Evolutionary conservation across 2,113 vertebrate genomes (phyloP).

Genomic region (Procapra przewalskii): DNA sequence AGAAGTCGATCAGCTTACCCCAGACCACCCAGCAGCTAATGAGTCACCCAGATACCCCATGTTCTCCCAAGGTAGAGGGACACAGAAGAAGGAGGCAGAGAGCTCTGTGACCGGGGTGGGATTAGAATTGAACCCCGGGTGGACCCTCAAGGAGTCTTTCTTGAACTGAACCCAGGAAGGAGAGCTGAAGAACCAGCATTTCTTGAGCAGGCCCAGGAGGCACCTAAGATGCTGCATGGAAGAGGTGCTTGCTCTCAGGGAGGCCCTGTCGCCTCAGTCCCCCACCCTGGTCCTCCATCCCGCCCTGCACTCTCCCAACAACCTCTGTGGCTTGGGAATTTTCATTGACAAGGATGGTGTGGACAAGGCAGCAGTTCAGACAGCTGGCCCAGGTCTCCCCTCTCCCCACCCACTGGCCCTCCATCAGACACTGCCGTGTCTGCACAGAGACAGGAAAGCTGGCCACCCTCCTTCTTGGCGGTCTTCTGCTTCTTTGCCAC

Average conservation of each 20-base stretch:
- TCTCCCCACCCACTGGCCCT: slow-evolving; percentile 16
- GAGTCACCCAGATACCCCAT: background rate
- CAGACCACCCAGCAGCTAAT: background rate
- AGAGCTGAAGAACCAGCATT: background rate
- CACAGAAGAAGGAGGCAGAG: background rate
- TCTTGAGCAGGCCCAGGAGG: background rate
- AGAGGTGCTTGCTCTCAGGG: no score
- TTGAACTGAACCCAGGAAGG: background rate
- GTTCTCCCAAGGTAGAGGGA: background rate
- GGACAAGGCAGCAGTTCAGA: background rate
- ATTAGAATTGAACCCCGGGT: background rate
- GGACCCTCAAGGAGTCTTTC: background rate
- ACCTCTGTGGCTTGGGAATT: background rate
- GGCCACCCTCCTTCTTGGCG: slow-evolving; percentile 78
- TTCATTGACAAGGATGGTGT: background rate
- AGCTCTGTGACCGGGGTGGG: background rate
- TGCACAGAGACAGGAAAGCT: slow-evolving; percentile 60
- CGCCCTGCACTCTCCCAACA: accelerated
- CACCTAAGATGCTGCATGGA: accelerated
- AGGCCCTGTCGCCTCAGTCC: background rate
- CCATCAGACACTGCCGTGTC: background rate
- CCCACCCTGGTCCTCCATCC: accelerated
- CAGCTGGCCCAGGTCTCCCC: background rate
- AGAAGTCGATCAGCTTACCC: background rate
- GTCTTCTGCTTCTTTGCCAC: slow-evolving; percentile 83